A percentile compares a stretch with the other conserved stretches of the same genome.
phyloP scores from a whole-genome alignment of 2,113 vertebrate species.

The Eudyptes chrysolophus region DNA sequence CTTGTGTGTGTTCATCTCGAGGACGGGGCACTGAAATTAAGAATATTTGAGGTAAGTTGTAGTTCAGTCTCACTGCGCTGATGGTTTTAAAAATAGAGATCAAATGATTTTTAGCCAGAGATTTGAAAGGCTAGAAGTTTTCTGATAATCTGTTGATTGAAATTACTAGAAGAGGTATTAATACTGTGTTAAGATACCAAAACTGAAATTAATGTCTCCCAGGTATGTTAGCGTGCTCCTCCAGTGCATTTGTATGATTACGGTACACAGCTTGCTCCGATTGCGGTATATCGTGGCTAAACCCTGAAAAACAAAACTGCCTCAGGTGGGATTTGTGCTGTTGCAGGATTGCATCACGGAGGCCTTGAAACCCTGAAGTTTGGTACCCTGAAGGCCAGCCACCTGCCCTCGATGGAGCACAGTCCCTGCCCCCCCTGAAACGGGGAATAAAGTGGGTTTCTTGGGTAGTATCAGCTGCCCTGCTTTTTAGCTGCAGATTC shows the following conservation, averaged over 20 bases:
- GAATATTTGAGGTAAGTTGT: neutral
- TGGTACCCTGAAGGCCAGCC: neutral
- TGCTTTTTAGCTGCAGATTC: neutral
- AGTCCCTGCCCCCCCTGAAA: neutral
- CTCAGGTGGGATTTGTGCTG: neutral
- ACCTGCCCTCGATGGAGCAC: accelerated
- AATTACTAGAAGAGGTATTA: neutral
- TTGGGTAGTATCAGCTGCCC: too few relatives aligned
- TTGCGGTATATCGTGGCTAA: neutral
- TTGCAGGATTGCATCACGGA: neutral
- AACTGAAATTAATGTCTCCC: neutral
- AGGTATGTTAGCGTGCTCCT: accelerated
- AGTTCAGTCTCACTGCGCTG: accelerated
- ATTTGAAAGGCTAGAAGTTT: neutral
- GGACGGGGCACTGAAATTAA: neutral
- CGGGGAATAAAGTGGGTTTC: neutral
- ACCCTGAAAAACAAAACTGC: neutral
- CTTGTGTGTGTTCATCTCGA: accelerated
- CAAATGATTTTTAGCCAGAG: neutral
- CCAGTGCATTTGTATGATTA: accelerated
- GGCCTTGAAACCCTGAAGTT: neutral
- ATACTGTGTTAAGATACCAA: neutral
- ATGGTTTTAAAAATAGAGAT: neutral
- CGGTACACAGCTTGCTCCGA: neutral
- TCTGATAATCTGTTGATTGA: neutral